These are phyloP conservation scores for Apodemia zela DNA, from an alignment of 2,888 invertebrate species.

Conservation along the genomic window DNA sequence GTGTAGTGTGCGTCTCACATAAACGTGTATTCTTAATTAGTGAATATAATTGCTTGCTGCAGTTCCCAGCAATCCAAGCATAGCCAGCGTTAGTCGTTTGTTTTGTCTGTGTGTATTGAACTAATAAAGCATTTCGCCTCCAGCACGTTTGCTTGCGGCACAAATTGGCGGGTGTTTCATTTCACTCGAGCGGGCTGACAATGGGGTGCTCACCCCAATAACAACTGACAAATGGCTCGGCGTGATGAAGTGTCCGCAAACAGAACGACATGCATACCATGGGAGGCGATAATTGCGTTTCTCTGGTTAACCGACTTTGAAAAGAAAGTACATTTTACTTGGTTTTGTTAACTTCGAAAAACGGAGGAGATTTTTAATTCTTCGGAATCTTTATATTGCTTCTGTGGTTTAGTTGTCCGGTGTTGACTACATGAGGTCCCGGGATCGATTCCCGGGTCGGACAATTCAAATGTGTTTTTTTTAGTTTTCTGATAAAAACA, in stretches of 20 bases:
- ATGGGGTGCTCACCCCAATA: slow-evolving; percentile 20
- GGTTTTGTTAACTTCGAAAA: no score
- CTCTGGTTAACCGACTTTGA: background rate
- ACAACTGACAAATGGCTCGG: slow-evolving; percentile 27
- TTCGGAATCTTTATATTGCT: no score
- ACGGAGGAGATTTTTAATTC: no score
- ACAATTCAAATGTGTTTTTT: no score
- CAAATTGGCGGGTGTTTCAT: slow-evolving; percentile 20
- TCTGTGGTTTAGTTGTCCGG: no score
- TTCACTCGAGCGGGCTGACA: slow-evolving; percentile 18
- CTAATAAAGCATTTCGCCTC: slow-evolving; percentile 12
- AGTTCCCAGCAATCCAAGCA: no score
- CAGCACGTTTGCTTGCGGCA: slow-evolving; percentile 14
- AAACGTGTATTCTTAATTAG: background rate
- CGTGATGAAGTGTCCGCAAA: slow-evolving; percentile 39
- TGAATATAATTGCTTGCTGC: background rate
- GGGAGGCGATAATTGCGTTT: slow-evolving; percentile 8
- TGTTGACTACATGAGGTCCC: no score
- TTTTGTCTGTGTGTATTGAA: slow-evolving; percentile 7
- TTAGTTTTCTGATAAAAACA: no score
- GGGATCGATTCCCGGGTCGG: no score
- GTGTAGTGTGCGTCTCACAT: no score
- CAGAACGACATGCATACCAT: background rate
- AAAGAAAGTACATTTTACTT: background rate
- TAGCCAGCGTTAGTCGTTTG: background rate